Percentiles rank a stretch among this genome's conserved stretches.
phyloP scores from a whole-genome alignment of 2,113 vertebrate genomes.

The Pionites leucogaster region DNA sequence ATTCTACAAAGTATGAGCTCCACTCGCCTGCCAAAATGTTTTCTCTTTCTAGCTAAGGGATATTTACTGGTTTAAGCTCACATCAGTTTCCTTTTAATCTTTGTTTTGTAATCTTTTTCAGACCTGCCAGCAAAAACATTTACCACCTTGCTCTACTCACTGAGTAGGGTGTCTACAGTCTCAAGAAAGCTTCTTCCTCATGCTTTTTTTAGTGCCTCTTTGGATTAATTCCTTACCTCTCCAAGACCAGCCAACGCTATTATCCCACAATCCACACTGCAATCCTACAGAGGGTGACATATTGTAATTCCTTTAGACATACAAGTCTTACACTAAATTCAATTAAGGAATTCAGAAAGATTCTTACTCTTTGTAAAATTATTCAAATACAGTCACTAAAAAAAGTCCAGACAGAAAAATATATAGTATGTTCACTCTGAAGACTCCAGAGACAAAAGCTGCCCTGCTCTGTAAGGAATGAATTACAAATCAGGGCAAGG shows the following conservation, averaged over 20 bases:
- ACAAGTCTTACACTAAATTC: not conserved
- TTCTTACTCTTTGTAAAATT: not conserved
- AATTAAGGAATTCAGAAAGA: not conserved
- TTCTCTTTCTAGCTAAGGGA: not conserved
- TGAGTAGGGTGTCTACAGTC: not conserved
- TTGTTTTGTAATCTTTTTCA: not conserved
- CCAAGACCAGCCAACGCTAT: not conserved
- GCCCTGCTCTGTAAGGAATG: not conserved
- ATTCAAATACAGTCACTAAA: not conserved
- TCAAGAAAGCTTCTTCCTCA: not conserved
- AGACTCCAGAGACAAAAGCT: not conserved
- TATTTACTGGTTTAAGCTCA: not conserved
- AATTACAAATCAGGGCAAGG: conserved; percentile 17
- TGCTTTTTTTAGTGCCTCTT: not conserved
- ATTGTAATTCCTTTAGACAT: not conserved
- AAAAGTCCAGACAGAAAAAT: not conserved
- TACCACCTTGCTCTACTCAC: not conserved
- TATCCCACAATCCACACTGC: not conserved
- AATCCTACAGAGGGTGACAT: not conserved
- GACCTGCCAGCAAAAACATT: not conserved
- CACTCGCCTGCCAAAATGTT: not conserved
- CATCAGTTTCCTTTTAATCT: not conserved
- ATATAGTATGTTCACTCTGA: not conserved
- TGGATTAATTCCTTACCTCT: not conserved
- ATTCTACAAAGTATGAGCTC: not conserved